Conservation (phyloP, 2,797 vertebrate species). For the Phoeniculus purpureus region DNA sequence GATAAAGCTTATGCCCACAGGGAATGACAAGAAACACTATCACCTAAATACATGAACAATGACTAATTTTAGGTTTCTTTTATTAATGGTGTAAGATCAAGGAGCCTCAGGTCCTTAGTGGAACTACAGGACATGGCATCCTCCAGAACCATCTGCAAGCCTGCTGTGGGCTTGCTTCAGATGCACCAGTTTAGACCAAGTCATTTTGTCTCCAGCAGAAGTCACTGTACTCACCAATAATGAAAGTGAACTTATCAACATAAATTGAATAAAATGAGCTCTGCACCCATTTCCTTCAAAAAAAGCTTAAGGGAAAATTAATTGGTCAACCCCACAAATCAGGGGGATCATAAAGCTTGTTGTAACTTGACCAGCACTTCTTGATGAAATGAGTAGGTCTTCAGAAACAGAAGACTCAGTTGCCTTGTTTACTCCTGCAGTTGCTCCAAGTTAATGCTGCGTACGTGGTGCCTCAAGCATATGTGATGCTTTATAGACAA, state of each 20-base stretch:
- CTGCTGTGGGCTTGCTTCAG: accelerated
- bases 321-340: not conserved
- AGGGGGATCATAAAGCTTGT: not conserved
- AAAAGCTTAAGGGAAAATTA: conserved; percentile 8
- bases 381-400: not conserved
- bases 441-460: not conserved
- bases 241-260: not conserved
- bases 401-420: not conserved
- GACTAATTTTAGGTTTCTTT: not conserved
- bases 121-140: not conserved
- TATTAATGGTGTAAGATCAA: not conserved
- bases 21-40: conserved; percentile 18
- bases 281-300: not conserved
- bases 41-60: conserved; percentile 27
- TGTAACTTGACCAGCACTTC: not conserved
- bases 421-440: not conserved
- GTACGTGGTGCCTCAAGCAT: not conserved
- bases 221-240: not conserved
- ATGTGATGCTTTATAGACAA: not conserved
- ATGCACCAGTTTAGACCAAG: not conserved
- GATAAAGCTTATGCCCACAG: conserved; percentile 22
- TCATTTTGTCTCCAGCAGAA: not conserved
- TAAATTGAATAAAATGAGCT: not conserved
- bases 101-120: not conserved
- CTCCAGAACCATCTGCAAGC: not conserved